Evolutionary conservation across 1,140 invertebrate species (phyloP).

Genomic region (Atta cephalotes): DNA sequence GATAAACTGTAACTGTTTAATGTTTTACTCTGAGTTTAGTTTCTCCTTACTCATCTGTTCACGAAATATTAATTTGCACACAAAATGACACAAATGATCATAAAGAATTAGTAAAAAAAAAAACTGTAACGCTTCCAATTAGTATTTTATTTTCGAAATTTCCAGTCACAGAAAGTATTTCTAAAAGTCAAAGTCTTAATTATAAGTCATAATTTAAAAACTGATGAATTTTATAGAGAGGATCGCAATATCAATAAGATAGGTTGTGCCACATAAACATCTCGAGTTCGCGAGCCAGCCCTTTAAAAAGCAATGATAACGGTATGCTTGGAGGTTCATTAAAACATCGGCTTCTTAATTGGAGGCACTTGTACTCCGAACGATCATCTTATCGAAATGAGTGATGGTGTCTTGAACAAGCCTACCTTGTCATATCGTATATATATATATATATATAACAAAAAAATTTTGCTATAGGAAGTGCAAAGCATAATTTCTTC

Average conservation of each 20-base stretch:
- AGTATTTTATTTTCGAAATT: not conserved
- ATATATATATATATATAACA: too few species aligned
- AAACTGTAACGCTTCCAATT: not conserved
- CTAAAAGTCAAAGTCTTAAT: not conserved
- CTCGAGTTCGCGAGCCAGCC: slow-evolving; percentile 27
- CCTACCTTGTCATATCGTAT: slow-evolving; percentile 18
- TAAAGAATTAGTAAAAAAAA: slow-evolving; percentile 6
- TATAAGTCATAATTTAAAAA: not conserved
- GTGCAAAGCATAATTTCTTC: not conserved
- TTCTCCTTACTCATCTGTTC: not conserved
- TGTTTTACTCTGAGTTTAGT: not conserved
- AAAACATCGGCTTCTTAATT: slow-evolving; percentile 62
- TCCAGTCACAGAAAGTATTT: not conserved
- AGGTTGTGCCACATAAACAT: not conserved
- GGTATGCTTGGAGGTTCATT: slow-evolving; percentile 43
- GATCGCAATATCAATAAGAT: not conserved
- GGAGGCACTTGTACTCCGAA: slow-evolving; percentile 37
- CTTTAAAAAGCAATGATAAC: slow-evolving; percentile 48
- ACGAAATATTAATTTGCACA: not conserved
- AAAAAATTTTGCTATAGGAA: not conserved
- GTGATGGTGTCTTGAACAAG: slow-evolving; percentile 11
- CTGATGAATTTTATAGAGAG: not conserved
- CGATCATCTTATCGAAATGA: slow-evolving; percentile 38
- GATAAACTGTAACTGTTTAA: not conserved
- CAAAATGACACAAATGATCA: too few species aligned